Percentiles rank a stretch among this genome's conserved stretches.
phyloP scores from a whole-genome alignment of 2,888 invertebrate genomes.

The Himalopsyche tibetana region DNA sequence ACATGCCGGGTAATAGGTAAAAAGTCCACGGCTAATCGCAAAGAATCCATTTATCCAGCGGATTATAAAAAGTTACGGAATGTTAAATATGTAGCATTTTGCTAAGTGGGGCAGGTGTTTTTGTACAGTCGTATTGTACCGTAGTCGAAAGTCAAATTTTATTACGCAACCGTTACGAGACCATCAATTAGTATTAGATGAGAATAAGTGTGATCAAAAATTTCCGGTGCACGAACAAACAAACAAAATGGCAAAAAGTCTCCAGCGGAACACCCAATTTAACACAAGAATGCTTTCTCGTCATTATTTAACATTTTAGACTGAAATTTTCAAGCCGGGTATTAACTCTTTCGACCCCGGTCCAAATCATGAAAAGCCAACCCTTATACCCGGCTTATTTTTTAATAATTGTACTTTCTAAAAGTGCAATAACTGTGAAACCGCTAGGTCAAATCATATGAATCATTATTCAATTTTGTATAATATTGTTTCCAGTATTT shows the following conservation, averaged over 20 bases:
- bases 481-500: too few species aligned
- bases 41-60: too few species aligned
- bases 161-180: constrained; percentile 21
- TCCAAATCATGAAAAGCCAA: too few species aligned
- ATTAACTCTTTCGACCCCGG: too few species aligned
- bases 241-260: constrained; percentile 1
- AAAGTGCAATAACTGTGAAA: too few species aligned
- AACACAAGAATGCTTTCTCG: constrained; percentile 8
- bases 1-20: too few species aligned
- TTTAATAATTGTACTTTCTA: too few species aligned
- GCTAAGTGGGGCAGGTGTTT: neutral
- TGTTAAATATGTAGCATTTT: neutral
- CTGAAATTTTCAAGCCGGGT: too few species aligned
- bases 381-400: too few species aligned
- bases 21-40: too few species aligned
- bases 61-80: constrained; percentile 2
- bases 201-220: constrained; percentile 26
- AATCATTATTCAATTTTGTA: too few species aligned
- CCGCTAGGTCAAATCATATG: too few species aligned
- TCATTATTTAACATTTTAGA: constrained; percentile 3
- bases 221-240: constrained; percentile 1
- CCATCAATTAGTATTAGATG: constrained; percentile 2
- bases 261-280: neutral
- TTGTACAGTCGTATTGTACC: neutral
- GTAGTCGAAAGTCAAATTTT: neutral